Conservation (phyloP, 2,797 vertebrate genomes). For the Acipenser oxyrinchus region DNA sequence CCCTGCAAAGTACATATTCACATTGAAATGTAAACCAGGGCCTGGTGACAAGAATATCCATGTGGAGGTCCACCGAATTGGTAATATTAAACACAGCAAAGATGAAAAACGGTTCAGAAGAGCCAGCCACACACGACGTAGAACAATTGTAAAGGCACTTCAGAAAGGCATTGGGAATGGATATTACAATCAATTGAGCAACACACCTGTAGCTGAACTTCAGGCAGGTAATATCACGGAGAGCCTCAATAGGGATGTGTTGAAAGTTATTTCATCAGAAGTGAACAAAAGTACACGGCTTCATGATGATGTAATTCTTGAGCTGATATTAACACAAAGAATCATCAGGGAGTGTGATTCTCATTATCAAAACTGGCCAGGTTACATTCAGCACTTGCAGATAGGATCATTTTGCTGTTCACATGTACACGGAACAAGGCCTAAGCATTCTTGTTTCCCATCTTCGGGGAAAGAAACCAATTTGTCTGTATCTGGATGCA, state of each 20-base stretch:
- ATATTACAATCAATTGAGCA: background rate
- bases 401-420: slow-evolving; percentile 18
- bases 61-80: slow-evolving; percentile 2
- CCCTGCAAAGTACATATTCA: background rate
- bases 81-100: slow-evolving; percentile 7
- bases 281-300: background rate
- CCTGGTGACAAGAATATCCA: background rate
- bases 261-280: slow-evolving; percentile 9
- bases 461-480: slow-evolving; percentile 7
- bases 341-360: slow-evolving; percentile 14
- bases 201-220: slow-evolving; percentile 12
- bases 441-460: slow-evolving; percentile 10
- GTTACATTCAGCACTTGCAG: slow-evolving; percentile 21
- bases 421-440: slow-evolving; percentile 23
- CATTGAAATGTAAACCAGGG: slow-evolving; percentile 1
- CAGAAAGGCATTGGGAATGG: slow-evolving; percentile 12
- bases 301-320: slow-evolving; percentile 15
- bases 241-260: slow-evolving; percentile 12
- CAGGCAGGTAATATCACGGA: slow-evolving; percentile 15
- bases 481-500: slow-evolving; percentile 7
- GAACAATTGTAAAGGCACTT: slow-evolving; percentile 11
- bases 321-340: slow-evolving; percentile 18
- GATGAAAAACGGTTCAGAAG: slow-evolving; percentile 8
- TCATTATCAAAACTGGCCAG: slow-evolving; percentile 10
- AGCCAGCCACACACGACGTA: slow-evolving; percentile 11